Conservation (phyloP, 2,113 vertebrate genomes). For the Passer montanus region DNA sequence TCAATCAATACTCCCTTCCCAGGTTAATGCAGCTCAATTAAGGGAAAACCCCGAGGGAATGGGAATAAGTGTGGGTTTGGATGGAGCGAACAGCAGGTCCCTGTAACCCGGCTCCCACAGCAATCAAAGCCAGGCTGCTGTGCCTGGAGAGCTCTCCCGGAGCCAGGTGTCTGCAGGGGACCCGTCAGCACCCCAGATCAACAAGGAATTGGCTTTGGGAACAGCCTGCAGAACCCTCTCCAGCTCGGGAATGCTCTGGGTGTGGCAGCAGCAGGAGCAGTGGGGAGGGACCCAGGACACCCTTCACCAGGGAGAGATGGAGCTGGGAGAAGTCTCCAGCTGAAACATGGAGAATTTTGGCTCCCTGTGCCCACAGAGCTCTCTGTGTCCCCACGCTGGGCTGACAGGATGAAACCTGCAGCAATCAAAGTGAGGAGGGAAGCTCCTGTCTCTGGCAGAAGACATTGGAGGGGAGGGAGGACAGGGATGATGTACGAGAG, state of each 20-base stretch:
- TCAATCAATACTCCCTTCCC: neutral
- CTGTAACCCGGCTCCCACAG: neutral
- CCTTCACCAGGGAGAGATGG: rapidly evolving
- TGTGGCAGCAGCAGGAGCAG: rapidly evolving
- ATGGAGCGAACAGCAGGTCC: neutral
- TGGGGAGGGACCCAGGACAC: neutral
- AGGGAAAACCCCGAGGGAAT: neutral
- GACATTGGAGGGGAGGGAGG: neutral
- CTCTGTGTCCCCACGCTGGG: neutral
- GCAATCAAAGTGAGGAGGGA: neutral
- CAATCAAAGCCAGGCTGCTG: neutral
- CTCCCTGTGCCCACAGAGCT: neutral
- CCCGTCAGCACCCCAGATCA: neutral
- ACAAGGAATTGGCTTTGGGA: neutral
- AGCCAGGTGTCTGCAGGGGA: neutral
- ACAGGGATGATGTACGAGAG: neutral
- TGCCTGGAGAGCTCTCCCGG: neutral
- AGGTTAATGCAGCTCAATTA: constrained; percentile 36
- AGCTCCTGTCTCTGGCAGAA: neutral
- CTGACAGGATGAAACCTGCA: neutral
- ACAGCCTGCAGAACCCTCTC: neutral
- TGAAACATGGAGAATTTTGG: neutral
- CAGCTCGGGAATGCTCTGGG: neutral
- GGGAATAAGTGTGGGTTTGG: neutral
- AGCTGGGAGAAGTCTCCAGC: neutral